phyloP scores from a whole-genome alignment of 2,888 invertebrate genomes.

The Agrilus mali region DNA sequence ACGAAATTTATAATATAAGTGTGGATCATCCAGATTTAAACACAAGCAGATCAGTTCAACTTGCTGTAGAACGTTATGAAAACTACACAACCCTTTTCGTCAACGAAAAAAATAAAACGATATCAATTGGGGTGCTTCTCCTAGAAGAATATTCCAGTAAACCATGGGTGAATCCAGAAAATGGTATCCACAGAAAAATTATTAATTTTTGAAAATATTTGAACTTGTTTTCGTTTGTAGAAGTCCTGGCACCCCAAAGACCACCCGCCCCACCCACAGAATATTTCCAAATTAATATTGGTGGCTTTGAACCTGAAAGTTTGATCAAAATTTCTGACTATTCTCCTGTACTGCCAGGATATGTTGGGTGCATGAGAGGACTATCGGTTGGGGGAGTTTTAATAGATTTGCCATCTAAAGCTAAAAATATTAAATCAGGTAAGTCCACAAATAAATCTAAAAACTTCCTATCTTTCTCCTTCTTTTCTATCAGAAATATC shows the following conservation, averaged over 20 bases:
- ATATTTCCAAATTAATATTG: slow-evolving; percentile 80
- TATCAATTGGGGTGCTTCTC: slow-evolving; percentile 54
- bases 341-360: slow-evolving; percentile 49
- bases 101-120: slow-evolving; percentile 60
- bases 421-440: slow-evolving; percentile 28
- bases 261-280: slow-evolving; percentile 82
- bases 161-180: slow-evolving; percentile 75
- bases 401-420: slow-evolving; percentile 64
- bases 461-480: neutral
- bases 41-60: slow-evolving; percentile 74
- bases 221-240: slow-evolving; percentile 31
- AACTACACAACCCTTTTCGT: slow-evolving; percentile 69
- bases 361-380: slow-evolving; percentile 78
- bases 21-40: slow-evolving; percentile 63
- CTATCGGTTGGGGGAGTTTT: slow-evolving; percentile 71
- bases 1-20: slow-evolving; percentile 67
- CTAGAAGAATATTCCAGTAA: slow-evolving; percentile 70
- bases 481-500: neutral
- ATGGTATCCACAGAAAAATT: slow-evolving; percentile 36
- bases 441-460: too few relatives aligned
- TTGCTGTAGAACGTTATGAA: slow-evolving; percentile 66
- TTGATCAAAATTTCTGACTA: slow-evolving; percentile 44
- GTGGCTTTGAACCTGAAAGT: slow-evolving; percentile 70
- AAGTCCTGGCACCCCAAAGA: slow-evolving; percentile 76
- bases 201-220: slow-evolving; percentile 8